Evolutionary conservation across 2,113 vertebrate species (phyloP).

Genomic region (Cepphus grylle): DNA sequence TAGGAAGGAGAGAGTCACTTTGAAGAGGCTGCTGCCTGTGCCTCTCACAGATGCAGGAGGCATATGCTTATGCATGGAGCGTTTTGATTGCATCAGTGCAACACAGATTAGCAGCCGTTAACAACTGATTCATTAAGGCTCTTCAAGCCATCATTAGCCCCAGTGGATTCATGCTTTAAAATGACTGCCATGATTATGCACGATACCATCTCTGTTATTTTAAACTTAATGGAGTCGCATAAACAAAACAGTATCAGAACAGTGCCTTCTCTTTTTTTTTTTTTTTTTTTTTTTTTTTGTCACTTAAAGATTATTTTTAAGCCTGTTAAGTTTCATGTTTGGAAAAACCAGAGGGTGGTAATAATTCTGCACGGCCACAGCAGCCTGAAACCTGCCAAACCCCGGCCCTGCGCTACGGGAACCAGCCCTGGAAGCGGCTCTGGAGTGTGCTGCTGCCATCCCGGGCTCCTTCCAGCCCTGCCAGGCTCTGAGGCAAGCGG

Average conservation of each 20-base stretch:
- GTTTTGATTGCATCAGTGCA: not conserved
- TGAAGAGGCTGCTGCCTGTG: not conserved
- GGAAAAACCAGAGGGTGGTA: not conserved
- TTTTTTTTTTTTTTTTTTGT: not conserved
- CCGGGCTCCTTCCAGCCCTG: not conserved
- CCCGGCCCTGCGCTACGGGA: fast-evolving
- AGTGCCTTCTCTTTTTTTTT: not conserved
- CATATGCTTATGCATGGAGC: not conserved
- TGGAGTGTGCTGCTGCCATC: not conserved
- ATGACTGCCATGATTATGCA: not conserved
- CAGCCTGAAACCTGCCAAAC: not conserved
- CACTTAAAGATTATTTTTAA: not conserved
- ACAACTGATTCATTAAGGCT: slow-evolving; percentile 8
- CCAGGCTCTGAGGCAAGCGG: not conserved
- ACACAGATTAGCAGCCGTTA: not conserved
- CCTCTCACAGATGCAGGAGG: not conserved
- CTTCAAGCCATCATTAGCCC: not conserved
- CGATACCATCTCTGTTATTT: slow-evolving; percentile 38
- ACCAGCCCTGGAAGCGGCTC: not conserved
- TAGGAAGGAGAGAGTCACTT: not conserved
- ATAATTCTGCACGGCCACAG: not conserved
- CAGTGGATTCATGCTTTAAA: not conserved
- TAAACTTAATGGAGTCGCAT: slow-evolving; percentile 23
- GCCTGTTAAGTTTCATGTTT: not conserved
- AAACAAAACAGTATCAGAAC: not conserved